Percentiles rank a stretch among this genome's conserved stretches.
These are phyloP conservation scores for Agonopterix alstromeriana DNA, from an alignment of 2,888 invertebrate genomes.

Conservation along the genomic window DNA sequence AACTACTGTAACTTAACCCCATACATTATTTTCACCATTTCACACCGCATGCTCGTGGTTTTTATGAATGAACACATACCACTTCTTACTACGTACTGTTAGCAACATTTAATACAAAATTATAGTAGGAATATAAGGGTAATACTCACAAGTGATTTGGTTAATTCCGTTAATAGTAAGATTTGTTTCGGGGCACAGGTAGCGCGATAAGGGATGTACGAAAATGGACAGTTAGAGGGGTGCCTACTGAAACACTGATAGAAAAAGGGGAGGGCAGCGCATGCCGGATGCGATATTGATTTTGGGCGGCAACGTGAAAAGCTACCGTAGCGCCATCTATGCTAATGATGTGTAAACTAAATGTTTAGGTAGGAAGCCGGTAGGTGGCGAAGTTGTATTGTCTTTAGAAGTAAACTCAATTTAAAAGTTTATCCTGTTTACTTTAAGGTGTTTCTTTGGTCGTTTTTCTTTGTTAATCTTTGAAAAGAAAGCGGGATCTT, in stretches of 20 bases:
- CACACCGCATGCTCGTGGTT: constrained; percentile 10
- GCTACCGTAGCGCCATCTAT: constrained; percentile 38
- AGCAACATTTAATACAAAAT: too few relatives aligned
- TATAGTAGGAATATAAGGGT: background rate
- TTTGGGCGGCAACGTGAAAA: constrained; percentile 60
- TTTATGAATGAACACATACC: constrained; percentile 33
- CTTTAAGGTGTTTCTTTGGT: too few relatives aligned
- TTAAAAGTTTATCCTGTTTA: background rate
- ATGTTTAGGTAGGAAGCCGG: constrained; percentile 10
- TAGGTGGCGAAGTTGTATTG: constrained; percentile 40
- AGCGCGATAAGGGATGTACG: constrained; percentile 41
- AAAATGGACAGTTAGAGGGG: constrained; percentile 51
- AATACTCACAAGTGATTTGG: constrained; percentile 45
- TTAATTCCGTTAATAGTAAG: constrained; percentile 35
- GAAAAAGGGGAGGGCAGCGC: constrained; percentile 57
- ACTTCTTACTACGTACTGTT: background rate
- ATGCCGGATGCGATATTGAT: constrained; percentile 58
- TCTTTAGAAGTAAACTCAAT: background rate
- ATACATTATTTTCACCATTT: constrained; percentile 21
- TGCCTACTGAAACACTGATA: constrained; percentile 60
- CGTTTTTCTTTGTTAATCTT: too few relatives aligned
- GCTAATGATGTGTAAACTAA: constrained; percentile 6
- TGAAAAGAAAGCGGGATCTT: too few relatives aligned
- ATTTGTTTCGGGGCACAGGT: constrained; percentile 48
- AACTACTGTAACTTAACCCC: background rate